Conservation (phyloP, 2,888 invertebrate genomes). For the Phorcus lineatus region DNA sequence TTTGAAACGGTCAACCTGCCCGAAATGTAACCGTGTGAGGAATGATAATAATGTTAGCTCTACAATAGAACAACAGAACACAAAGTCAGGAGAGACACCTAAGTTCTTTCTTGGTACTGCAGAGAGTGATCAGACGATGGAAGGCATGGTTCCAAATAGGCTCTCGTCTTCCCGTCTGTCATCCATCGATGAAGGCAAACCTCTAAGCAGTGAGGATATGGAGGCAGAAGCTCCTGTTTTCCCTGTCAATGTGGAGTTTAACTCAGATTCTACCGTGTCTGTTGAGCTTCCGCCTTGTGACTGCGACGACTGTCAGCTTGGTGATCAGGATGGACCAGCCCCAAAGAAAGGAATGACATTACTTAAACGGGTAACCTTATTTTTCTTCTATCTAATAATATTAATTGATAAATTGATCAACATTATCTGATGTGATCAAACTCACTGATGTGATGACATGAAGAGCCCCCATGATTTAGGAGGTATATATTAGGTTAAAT, state of each 20-base stretch:
- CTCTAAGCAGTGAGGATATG: background rate
- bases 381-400: background rate
- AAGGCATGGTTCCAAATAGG: background rate
- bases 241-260: background rate
- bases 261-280: slow-evolving; percentile 2
- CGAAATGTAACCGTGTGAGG: too few relatives aligned
- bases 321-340: background rate
- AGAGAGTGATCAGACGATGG: background rate
- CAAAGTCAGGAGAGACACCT: too few relatives aligned
- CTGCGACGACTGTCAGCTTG: slow-evolving; percentile 2
- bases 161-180: background rate
- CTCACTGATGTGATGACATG: too few relatives aligned
- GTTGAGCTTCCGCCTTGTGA: slow-evolving; percentile 12
- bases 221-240: background rate
- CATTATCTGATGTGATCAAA: too few relatives aligned
- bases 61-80: too few relatives aligned
- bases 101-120: too few relatives aligned
- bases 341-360: slow-evolving; percentile 9
- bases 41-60: too few relatives aligned
- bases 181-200: background rate
- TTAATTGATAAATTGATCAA: too few relatives aligned
- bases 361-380: slow-evolving; percentile 3
- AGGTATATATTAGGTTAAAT: too few relatives aligned
- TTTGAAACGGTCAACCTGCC: too few relatives aligned
- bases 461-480: too few relatives aligned